Percentiles rank a stretch among this genome's conserved stretches.
phyloP scores from a whole-genome alignment of 2,888 invertebrate genomes.

The Stomorhina lunata region DNA sequence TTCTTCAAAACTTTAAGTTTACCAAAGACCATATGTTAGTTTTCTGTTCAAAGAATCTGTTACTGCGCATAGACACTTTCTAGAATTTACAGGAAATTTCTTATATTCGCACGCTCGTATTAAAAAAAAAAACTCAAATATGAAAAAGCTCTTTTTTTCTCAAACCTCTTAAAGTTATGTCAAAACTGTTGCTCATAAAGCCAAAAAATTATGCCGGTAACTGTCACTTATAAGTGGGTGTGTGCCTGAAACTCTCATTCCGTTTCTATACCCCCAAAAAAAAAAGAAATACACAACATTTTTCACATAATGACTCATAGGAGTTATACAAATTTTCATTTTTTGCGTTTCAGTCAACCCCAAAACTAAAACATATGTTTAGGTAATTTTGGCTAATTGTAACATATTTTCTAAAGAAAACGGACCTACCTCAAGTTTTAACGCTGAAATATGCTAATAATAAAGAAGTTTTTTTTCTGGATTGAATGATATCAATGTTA shows the following conservation, averaged over 20 bases:
- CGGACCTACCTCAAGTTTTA: slow-evolving; percentile 59
- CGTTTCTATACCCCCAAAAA: too few relatives aligned
- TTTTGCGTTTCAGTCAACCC: neutral
- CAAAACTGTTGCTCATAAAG: neutral
- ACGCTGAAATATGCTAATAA: neutral
- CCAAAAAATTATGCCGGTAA: slow-evolving; percentile 16
- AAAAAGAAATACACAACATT: too few relatives aligned
- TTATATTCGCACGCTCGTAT: neutral
- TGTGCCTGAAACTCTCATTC: neutral
- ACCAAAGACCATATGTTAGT: neutral
- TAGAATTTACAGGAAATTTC: neutral
- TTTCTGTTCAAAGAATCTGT: neutral
- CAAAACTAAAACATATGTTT: slow-evolving; percentile 46
- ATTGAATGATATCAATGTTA: too few relatives aligned
- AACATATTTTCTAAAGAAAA: neutral
- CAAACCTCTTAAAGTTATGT: neutral
- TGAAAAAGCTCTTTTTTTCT: neutral
- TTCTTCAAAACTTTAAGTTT: neutral
- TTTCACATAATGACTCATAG: slow-evolving; percentile 27
- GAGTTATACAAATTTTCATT: neutral
- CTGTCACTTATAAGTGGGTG: neutral
- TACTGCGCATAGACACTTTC: neutral
- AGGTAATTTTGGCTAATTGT: neutral
- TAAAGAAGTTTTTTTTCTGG: neutral
- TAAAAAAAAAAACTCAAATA: neutral